Evolutionary conservation across 35 echinoderm and acorn worm genomes (phyloP).

Genomic region (Hemicentrotus pulcherrimus): DNA sequence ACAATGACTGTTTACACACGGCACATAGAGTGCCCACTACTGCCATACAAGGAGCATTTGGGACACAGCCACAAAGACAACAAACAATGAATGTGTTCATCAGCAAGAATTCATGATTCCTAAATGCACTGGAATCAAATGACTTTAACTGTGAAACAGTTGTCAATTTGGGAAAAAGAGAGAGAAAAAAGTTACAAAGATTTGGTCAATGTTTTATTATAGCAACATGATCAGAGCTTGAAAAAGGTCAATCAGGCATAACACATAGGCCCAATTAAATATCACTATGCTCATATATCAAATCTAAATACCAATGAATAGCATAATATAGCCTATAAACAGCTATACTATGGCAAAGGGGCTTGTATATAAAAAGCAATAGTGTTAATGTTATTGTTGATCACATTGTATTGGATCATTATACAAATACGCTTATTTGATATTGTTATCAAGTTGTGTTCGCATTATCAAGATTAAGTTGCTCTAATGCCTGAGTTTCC

Average conservation of each 20-base stretch:
- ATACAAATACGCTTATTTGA: neutral
- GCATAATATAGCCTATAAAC: no score
- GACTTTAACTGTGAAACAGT: no score
- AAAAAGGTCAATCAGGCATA: no score
- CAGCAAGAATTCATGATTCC: neutral
- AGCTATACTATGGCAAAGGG: no score
- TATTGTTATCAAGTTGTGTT: neutral
- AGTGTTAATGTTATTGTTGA: neutral
- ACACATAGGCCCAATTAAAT: no score
- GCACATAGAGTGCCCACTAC: neutral
- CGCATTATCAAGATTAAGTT: neutral
- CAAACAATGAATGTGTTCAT: neutral
- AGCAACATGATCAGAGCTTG: no score
- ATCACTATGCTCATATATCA: no score
- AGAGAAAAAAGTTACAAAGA: no score
- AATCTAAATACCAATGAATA: no score
- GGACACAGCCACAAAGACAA: neutral
- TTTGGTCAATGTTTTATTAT: no score
- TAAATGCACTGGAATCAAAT: no score
- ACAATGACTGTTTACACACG: neutral
- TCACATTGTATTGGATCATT: neutral
- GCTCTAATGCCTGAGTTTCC: neutral
- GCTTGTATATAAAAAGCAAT: neutral
- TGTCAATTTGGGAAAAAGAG: no score
- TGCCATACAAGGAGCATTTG: neutral